Evolutionary conservation across 2,797 vertebrate genomes (phyloP).

Genomic region (Anas flavirostris): DNA sequence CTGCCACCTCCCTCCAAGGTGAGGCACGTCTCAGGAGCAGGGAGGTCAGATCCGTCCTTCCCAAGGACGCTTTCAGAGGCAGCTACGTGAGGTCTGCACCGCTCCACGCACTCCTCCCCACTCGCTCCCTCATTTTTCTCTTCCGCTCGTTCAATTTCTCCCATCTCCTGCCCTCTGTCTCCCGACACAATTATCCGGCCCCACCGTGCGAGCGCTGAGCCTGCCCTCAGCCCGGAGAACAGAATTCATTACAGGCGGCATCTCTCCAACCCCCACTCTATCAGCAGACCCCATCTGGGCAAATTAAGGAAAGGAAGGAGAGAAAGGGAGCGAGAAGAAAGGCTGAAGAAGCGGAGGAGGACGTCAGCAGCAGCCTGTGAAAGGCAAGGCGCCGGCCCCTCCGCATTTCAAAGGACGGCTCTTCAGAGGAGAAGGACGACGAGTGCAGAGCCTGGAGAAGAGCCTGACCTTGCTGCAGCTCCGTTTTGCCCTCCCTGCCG

Average conservation of each 20-base stretch:
- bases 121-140: neutral
- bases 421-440: neutral
- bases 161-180: neutral
- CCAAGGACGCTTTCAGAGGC: conserved; percentile 11
- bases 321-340: neutral
- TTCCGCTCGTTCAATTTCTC: neutral
- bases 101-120: neutral
- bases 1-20: neutral
- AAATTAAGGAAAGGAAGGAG: conserved; percentile 9
- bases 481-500: neutral
- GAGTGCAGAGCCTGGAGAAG: neutral
- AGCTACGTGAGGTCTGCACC: neutral
- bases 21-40: neutral
- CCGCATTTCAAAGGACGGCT: neutral
- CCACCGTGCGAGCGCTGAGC: neutral
- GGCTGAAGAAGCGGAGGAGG: neutral
- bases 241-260: conserved; percentile 18
- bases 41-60: conserved; percentile 3
- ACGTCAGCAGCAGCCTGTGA: neutral
- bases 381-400: neutral
- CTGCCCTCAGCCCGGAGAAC: neutral
- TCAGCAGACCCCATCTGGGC: conserved; percentile 6
- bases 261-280: neutral
- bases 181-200: neutral
- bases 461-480: neutral